phyloP scores from a whole-genome alignment of 2,888 invertebrate species.

The Dicyrtoma fusca region DNA sequence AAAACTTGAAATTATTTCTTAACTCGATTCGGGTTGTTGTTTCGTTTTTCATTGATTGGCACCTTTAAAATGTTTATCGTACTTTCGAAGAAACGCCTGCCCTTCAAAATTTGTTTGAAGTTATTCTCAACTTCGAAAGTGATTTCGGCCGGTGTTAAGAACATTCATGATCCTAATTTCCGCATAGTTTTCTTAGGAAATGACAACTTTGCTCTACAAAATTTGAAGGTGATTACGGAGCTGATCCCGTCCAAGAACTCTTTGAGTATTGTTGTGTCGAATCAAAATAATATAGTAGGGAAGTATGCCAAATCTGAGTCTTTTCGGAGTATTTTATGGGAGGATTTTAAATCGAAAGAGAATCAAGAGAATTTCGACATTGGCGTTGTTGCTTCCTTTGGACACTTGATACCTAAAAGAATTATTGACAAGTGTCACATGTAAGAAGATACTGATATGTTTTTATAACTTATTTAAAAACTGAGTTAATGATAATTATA shows the following conservation, averaged over 20 bases:
- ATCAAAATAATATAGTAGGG: constrained; percentile 68
- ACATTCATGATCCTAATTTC: not conserved
- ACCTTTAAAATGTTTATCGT: no score
- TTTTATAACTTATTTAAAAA: constrained; percentile 5
- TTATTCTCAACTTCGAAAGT: no score
- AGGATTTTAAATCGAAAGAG: constrained; percentile 58
- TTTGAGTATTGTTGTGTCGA: constrained; percentile 56
- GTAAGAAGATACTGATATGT: constrained; percentile 65
- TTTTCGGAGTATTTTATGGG: constrained; percentile 70
- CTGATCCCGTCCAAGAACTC: constrained; percentile 29
- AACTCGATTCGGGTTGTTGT: no score
- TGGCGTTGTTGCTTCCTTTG: constrained; percentile 92
- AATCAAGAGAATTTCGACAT: constrained; percentile 70
- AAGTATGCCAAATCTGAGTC: constrained; percentile 70
- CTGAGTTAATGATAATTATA: not conserved
- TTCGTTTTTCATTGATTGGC: no score
- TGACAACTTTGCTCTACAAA: constrained; percentile 78
- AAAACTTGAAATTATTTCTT: no score
- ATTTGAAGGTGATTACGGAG: constrained; percentile 67
- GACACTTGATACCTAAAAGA: constrained; percentile 79
- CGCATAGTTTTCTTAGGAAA: constrained; percentile 81
- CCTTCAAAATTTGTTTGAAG: no score
- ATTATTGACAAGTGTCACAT: constrained; percentile 77
- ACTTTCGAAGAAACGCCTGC: no score
- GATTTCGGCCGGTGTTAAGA: no score